Evolutionary conservation across 2,888 invertebrate species (phyloP).

Genomic region (Drosophila ustulata): DNA sequence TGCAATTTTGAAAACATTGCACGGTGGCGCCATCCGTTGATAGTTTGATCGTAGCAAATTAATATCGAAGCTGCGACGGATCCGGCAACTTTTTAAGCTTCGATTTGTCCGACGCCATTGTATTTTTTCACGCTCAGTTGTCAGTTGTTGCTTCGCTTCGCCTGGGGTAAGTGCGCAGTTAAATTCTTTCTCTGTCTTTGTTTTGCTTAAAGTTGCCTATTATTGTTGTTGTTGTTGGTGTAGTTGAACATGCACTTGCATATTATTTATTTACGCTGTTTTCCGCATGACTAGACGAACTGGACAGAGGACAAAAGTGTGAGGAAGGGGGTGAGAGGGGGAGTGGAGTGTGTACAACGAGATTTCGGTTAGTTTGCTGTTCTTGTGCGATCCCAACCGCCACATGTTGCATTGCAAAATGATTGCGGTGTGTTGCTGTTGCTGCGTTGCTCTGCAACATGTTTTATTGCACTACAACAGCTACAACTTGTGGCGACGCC

Average conservation of each 20-base stretch:
- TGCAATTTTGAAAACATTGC: too few relatives aligned
- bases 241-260: slow-evolving; percentile 27
- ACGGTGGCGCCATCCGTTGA: not conserved
- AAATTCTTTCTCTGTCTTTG: not conserved
- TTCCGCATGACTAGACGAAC: slow-evolving; percentile 50
- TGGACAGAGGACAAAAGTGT: not conserved
- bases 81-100: not conserved
- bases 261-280: slow-evolving; percentile 56
- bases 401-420: slow-evolving; percentile 61
- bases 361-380: slow-evolving; percentile 36
- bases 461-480: slow-evolving; percentile 62
- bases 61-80: not conserved
- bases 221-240: slow-evolving; percentile 15
- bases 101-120: not conserved
- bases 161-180: slow-evolving; percentile 4
- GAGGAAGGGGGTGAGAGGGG: too few relatives aligned
- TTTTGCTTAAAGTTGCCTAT: not conserved
- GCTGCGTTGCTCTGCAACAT: slow-evolving; percentile 57
- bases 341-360: slow-evolving; percentile 19
- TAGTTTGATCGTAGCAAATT: not conserved
- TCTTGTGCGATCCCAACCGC: slow-evolving; percentile 38
- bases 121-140: not conserved
- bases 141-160: not conserved
- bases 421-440: slow-evolving; percentile 54
- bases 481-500: slow-evolving; percentile 34